Base-by-base conservation (phyloP, 1,140 invertebrate species). In the Nebria ingens region DNA sequence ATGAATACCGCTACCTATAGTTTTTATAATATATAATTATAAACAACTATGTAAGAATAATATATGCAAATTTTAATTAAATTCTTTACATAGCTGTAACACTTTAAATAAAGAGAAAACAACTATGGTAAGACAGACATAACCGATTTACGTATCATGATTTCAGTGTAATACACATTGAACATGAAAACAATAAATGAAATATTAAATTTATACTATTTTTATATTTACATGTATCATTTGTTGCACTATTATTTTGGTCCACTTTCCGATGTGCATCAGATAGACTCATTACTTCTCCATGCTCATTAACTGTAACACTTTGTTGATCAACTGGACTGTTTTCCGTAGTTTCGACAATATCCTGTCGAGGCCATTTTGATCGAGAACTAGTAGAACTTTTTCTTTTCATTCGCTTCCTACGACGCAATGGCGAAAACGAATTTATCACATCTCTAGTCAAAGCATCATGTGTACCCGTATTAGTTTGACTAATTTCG, bases 361-460 rank as follows among this genome's bases (percentile, higher is more conserved):
- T 53, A 61, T 64, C 61, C 66, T 68, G 22, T 66, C 67, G 51
- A 62, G 68, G 22, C 65, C 68, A 65, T 49, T 71, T 69, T 56
- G 68, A 69, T 61, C 72, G 71, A 52, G 64, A 58, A 19, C 68
- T 62, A 62, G 70, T 70, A 52, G 68, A 17, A 62, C 65, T 65
- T 62, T 71, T 71, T 57, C 70, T 71, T 2, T 62, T 63, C 15
- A 68, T 59, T 21, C 69, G 69, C 56, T 73, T 74, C 6, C 72
- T 65, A 52, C 72, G 71, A n/a, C 72, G 65, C 57, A 69, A 65
- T 20, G 72, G 71, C 19, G 73, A 65, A 55, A 71, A 71, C 56
- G 71, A 66, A 60, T 72, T 72, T 38, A 73, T 72, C 4, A 72
- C 70, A 58, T 74, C 69, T 51, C 71, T 69, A 21, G 69, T 64